Percentiles rank a stretch among this genome's conserved stretches.
Evolutionary conservation across 2,113 vertebrate genomes (phyloP).

Genomic region (Laterallus jamaicensis): DNA sequence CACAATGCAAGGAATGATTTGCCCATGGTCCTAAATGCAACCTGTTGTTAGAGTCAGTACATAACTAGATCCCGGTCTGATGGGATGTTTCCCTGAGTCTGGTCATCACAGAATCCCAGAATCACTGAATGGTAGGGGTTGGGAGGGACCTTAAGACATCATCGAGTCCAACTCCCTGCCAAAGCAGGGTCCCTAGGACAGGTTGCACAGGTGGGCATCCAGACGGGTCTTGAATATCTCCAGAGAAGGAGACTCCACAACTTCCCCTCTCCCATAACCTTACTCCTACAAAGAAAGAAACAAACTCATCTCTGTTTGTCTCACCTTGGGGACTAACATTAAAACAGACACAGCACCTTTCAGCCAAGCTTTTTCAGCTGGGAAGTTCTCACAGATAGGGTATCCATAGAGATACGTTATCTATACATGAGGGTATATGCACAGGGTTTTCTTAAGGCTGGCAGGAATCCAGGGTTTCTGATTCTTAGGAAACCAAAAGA

Average conservation of each 20-base stretch:
- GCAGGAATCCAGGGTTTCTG: not conserved
- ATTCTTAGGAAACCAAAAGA: not conserved
- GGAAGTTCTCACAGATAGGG: not conserved
- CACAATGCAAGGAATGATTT: not conserved
- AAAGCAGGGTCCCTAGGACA: too few relatives aligned
- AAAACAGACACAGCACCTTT: not conserved
- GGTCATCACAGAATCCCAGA: too few relatives aligned
- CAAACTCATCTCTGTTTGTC: not conserved
- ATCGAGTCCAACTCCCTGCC: too few relatives aligned
- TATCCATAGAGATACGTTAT: not conserved
- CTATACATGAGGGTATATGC: not conserved
- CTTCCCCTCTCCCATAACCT: not conserved
- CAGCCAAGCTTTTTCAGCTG: not conserved
- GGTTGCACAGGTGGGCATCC: not conserved
- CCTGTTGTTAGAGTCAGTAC: not conserved
- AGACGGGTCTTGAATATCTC: too few relatives aligned
- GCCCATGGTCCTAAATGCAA: not conserved
- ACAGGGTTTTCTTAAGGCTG: not conserved
- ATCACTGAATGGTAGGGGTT: too few relatives aligned
- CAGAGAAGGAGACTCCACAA: too few relatives aligned
- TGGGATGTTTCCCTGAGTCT: not conserved
- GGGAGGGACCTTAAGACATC: too few relatives aligned
- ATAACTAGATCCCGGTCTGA: not conserved
- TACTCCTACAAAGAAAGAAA: not conserved
- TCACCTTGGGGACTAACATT: not conserved